phyloP scores from a whole-genome alignment of 1,140 invertebrate genomes.

The Lanistes nyassanus region DNA sequence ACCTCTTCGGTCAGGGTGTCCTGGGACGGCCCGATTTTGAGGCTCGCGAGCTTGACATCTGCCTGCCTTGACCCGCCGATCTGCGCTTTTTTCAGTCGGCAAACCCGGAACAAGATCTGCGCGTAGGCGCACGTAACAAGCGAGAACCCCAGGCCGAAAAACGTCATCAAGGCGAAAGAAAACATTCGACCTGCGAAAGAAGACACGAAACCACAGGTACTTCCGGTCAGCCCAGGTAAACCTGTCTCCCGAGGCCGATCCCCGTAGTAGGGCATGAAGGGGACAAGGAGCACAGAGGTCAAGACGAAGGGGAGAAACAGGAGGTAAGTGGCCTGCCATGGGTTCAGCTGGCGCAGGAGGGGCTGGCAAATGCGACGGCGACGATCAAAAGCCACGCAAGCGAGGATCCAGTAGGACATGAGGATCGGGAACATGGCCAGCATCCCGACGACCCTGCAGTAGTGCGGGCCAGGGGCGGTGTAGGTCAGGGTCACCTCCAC shows the following conservation, averaged over 20 bases:
- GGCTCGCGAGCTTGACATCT: too few relatives aligned
- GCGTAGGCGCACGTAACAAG: too few relatives aligned
- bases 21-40: too few relatives aligned
- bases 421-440: slow-evolving; percentile 24
- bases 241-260: slow-evolving; percentile 7
- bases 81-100: too few relatives aligned
- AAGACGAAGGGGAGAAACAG: background rate
- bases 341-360: slow-evolving; percentile 19
- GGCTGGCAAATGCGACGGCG: slow-evolving; percentile 32
- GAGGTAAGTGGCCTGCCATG: background rate
- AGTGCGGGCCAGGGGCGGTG: slow-evolving; percentile 22
- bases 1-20: too few relatives aligned
- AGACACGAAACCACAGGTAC: slow-evolving; percentile 22
- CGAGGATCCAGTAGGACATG: slow-evolving; percentile 18
- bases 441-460: slow-evolving; percentile 35
- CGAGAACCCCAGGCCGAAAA: slow-evolving; percentile 5
- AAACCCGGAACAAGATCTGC: too few relatives aligned
- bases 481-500: slow-evolving; percentile 44
- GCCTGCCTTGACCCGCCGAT: too few relatives aligned
- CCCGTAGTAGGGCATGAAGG: slow-evolving; percentile 24
- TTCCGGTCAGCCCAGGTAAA: slow-evolving; percentile 8
- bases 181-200: slow-evolving; percentile 1
- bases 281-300: background rate
- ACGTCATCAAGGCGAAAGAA: slow-evolving; percentile 8
- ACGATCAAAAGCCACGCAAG: slow-evolving; percentile 33